A percentile compares a stretch with the other conserved stretches of the same genome.
Conservation (phyloP, 2,888 invertebrate species). For the Megaustenia siamemsis region DNA sequence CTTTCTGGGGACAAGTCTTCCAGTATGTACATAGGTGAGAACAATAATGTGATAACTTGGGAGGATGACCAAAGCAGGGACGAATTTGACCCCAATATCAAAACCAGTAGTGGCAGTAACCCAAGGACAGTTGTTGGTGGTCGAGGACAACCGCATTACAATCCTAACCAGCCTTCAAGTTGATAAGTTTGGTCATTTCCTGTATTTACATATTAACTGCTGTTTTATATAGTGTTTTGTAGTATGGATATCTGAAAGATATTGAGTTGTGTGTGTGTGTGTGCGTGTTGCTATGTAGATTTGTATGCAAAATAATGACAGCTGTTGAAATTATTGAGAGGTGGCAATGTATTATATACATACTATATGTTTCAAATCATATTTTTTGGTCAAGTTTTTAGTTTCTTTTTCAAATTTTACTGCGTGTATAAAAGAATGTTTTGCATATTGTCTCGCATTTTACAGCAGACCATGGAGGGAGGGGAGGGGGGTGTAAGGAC, state of each 20-base stretch:
- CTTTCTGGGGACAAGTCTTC: conserved; percentile 28
- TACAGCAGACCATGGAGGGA: too few species aligned
- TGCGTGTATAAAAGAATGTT: too few species aligned
- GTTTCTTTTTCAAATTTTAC: too few species aligned
- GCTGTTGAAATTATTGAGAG: too few species aligned
- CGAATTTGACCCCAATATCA: not conserved
- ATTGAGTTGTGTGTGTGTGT: too few species aligned
- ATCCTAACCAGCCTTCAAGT: conserved; percentile 5
- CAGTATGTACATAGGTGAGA: conserved; percentile 16
- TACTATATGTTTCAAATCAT: too few species aligned
- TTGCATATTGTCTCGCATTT: too few species aligned
- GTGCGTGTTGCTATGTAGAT: too few species aligned
- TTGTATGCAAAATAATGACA: too few species aligned
- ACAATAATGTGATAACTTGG: conserved; percentile 40
- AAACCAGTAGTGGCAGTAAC: not conserved
- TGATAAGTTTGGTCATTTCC: not conserved
- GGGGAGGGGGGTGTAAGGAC: too few species aligned
- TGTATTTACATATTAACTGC: conserved; percentile 7
- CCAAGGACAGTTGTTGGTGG: not conserved
- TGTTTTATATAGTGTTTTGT: not conserved
- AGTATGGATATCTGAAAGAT: not conserved
- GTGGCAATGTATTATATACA: too few species aligned
- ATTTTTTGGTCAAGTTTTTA: too few species aligned
- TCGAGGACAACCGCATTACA: not conserved
- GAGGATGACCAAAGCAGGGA: not conserved